Conservation (phyloP, 2,797 vertebrate genomes). For the Sebastes wilsoni region DNA sequence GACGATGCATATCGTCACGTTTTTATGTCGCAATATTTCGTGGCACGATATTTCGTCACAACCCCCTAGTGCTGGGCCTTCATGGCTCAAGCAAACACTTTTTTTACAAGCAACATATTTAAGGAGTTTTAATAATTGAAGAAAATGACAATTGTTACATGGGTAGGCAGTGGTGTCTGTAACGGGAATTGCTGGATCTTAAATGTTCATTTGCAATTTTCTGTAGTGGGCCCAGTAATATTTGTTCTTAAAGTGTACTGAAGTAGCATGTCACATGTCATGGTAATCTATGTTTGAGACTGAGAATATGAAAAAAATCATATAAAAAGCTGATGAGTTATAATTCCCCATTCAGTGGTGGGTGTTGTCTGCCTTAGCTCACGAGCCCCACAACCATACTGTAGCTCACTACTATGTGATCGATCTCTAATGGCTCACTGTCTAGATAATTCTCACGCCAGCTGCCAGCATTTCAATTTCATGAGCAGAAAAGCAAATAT, state of each 20-base stretch:
- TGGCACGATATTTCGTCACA: no score
- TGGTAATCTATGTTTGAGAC: background rate
- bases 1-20: no score
- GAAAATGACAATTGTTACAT: no score
- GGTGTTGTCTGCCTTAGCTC: background rate
- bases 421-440: background rate
- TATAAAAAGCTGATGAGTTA: background rate
- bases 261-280: background rate
- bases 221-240: background rate
- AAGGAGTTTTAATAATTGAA: no score
- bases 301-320: background rate
- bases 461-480: constrained; percentile 16
- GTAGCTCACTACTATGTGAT: background rate
- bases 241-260: background rate
- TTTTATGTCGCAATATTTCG: no score
- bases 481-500: constrained; percentile 9
- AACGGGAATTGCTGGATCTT: background rate
- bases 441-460: constrained; percentile 10
- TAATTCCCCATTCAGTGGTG: background rate
- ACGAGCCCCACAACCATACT: background rate
- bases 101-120: no score
- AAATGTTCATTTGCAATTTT: background rate
- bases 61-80: no score
- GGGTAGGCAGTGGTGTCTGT: no score
- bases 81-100: no score